Percentiles rank a stretch among this genome's conserved stretches.
phyloP scores from a whole-genome alignment of 2,113 vertebrate genomes.

The Eira barbara region DNA sequence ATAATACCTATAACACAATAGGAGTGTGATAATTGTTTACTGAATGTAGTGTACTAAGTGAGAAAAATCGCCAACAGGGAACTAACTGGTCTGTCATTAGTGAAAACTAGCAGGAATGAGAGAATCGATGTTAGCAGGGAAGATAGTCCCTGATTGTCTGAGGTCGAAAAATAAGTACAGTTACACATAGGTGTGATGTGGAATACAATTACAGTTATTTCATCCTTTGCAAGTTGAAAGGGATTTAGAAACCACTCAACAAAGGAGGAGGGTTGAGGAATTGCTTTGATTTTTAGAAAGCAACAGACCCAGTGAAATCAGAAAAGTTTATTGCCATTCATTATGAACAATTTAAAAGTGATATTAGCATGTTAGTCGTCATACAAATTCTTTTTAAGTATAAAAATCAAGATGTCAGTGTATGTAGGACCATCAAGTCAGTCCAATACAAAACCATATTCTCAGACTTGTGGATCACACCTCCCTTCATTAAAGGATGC shows the following conservation, averaged over 20 bases:
- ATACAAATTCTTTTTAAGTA: constrained; percentile 33
- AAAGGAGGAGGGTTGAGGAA: background rate
- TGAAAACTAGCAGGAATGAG: background rate
- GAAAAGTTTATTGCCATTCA: constrained; percentile 29
- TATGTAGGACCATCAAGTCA: background rate
- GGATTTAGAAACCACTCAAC: background rate
- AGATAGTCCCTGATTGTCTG: background rate
- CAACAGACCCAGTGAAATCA: background rate
- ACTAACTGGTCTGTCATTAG: background rate
- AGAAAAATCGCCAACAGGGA: background rate
- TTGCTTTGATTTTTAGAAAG: constrained; percentile 21
- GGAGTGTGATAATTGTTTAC: constrained; percentile 9
- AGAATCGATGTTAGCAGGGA: background rate
- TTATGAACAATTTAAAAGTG: constrained; percentile 42
- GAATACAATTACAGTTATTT: background rate
- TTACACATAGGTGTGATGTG: background rate
- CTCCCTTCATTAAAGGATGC: background rate
- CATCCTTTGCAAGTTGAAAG: constrained; percentile 28
- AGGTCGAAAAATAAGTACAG: background rate
- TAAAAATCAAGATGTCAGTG: constrained; percentile 45
- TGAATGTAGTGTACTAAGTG: background rate
- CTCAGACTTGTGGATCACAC: background rate
- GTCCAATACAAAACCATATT: background rate
- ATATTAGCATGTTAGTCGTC: constrained; percentile 22
- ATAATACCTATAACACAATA: background rate